A percentile compares a stretch with the other conserved stretches of the same genome.
Evolutionary conservation across 1,140 invertebrate genomes (phyloP).

Genomic region (Hormaphis cornu): DNA sequence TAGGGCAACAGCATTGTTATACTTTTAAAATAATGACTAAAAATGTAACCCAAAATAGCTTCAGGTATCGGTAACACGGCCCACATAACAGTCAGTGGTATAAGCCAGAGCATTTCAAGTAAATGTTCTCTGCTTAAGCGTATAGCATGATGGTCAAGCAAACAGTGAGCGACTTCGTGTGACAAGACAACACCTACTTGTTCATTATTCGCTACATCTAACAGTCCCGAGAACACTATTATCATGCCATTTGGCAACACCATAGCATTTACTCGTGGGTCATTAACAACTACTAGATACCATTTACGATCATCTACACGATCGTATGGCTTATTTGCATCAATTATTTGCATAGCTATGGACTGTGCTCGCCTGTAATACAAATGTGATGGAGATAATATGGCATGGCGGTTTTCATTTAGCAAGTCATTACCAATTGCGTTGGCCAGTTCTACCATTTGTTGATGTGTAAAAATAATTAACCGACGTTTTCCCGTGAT

Average conservation of each 20-base stretch:
- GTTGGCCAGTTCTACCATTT: conserved; percentile 8
- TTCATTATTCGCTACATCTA: neutral
- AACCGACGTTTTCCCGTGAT: neutral
- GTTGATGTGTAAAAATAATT: conserved; percentile 2
- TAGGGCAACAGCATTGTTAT: conserved; percentile 1
- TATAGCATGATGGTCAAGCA: conserved; percentile 5
- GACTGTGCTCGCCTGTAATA: neutral
- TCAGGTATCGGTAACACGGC: conserved; percentile 9
- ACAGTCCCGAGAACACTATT: conserved; percentile 1
- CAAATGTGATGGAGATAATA: neutral
- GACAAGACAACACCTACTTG: neutral
- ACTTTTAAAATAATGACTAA: conserved; percentile 13
- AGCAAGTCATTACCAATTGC: neutral
- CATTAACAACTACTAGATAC: neutral
- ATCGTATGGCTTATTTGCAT: neutral
- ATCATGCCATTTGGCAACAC: conserved; percentile 21
- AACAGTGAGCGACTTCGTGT: conserved; percentile 12
- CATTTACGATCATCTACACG: neutral
- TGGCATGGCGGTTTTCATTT: neutral
- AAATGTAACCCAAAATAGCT: conserved; percentile 2
- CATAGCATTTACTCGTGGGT: conserved; percentile 18
- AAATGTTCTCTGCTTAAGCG: conserved; percentile 10
- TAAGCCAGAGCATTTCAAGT: conserved; percentile 12
- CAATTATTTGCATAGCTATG: neutral
- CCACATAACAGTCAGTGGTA: neutral